Conservation (phyloP, 2,888 invertebrate species). For the Neelides folsomi region DNA sequence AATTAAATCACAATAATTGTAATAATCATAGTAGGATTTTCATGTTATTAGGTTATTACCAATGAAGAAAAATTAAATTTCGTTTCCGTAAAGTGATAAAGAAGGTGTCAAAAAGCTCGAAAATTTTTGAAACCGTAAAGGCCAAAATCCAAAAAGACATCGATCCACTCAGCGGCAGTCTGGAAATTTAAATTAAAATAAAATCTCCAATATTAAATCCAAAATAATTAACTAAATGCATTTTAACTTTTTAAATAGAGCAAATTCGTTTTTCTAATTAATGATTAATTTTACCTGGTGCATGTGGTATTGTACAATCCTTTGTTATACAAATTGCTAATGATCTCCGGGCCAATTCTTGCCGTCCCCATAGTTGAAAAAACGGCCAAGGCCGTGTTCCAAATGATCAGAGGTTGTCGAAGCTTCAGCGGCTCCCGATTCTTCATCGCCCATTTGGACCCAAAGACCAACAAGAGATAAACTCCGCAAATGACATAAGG, state of each 20-base stretch:
- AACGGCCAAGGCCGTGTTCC: constrained; percentile 20
- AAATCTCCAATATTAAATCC: background rate
- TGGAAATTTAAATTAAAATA: background rate
- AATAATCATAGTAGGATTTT: too few species aligned
- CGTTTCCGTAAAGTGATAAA: background rate
- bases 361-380: constrained; percentile 17
- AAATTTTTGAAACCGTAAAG: background rate
- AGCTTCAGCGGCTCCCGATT: constrained; percentile 19
- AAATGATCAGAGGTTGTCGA: constrained; percentile 12
- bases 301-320: constrained; percentile 20
- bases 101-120: background rate
- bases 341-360: constrained; percentile 19
- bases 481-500: constrained; percentile 10
- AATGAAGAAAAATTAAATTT: constrained; percentile 1
- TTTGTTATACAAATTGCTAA: constrained; percentile 14
- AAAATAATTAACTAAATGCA: background rate
- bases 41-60: background rate
- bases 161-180: background rate
- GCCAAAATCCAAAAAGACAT: background rate
- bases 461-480: constrained; percentile 15
- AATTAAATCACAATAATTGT: too few species aligned
- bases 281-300: constrained; percentile 11
- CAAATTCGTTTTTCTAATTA: too few species aligned
- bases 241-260: too few species aligned
- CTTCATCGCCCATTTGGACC: constrained; percentile 12